Conservation (phyloP, 2,113 vertebrate genomes). For the Vanacampus margaritifer region DNA sequence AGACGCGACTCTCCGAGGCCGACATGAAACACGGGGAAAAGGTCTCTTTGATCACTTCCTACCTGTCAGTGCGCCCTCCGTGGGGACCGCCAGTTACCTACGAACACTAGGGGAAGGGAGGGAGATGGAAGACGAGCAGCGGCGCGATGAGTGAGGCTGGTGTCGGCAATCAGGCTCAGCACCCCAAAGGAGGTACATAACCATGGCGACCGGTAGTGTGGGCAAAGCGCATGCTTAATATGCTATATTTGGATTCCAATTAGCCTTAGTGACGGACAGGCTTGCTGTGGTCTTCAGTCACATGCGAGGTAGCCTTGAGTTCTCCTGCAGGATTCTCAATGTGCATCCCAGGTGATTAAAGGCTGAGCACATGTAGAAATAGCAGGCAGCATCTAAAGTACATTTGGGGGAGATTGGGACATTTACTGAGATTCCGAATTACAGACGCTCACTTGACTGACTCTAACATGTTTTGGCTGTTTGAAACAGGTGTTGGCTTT, state of each 20-base stretch:
- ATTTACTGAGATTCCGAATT: not conserved
- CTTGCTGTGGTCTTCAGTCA: conserved; percentile 30
- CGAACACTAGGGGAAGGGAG: conserved; percentile 18
- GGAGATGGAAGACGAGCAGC: conserved; percentile 20
- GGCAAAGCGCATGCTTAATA: conserved; percentile 53
- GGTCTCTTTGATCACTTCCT: conserved; percentile 73
- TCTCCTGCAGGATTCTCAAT: not conserved
- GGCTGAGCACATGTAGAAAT: conserved; percentile 11
- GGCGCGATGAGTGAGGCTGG: conserved; percentile 35
- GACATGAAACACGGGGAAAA: conserved; percentile 68
- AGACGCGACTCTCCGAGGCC: conserved; percentile 60
- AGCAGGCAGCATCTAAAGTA: conserved; percentile 1
- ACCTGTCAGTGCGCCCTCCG: conserved; percentile 68
- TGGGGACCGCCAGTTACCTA: conserved; percentile 65
- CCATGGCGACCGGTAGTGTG: conserved; percentile 53
- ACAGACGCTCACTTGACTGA: not conserved
- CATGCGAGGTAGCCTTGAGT: conserved; percentile 4
- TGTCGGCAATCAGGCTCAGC: conserved; percentile 48
- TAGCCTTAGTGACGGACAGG: conserved; percentile 46
- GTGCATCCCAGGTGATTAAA: conserved; percentile 32
- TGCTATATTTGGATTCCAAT: conserved; percentile 65
- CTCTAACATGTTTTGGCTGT: not conserved
- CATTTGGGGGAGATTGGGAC: not conserved
- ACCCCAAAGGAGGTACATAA: conserved; percentile 48
- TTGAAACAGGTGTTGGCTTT: not conserved